Evolutionary conservation across 2,888 invertebrate genomes (phyloP), one percentile per base, ranked within the genome.

Genomic region (Philonicus albiceps): DNA sequence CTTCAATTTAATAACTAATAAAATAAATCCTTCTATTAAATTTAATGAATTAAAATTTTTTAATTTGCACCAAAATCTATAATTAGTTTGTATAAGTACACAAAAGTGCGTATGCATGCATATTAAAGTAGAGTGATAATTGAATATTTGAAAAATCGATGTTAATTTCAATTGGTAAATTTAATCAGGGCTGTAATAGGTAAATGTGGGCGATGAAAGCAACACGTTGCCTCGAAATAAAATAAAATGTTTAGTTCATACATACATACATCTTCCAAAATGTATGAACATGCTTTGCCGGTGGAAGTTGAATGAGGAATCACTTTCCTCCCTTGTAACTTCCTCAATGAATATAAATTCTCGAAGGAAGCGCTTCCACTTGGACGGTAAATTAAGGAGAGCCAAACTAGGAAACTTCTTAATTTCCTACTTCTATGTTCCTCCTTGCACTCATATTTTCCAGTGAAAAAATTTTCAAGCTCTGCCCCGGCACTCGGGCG

Each of bases 381-480:
- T 55, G 55, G 55, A 22, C 55, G 55, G 22, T 55, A 55, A 55
- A 55, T 55, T 55, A 55, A 55, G 55, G 55, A 22, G 55, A 55
- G 55, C 55, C 55, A 55, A 55, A 55, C 75, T 75, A 37, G 37
- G 37, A 75, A 75, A 75, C 75, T 75, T 75, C 37, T 75, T 75
- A 19, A 75, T 37, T 75, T 75, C 75, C 34, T 37, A 75, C 75
- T 34, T 75, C 31, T 37, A 37, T 31, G 37, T 22, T 31, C 37
- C 37, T 75, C 37, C 19, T 37, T 22, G 34, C 73, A 30, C 19
- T 75, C 75, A 34, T 37, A 37, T 37, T 75, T 75, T 22, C 37
- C 19, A n/a, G 19, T 22, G 22, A 55, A 75, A 75, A 75, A 75
- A 37, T 75, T 75, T 37, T 22, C 75, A 37, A 37, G 75, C 16